A percentile compares a stretch with the other conserved stretches of the same genome.
Conservation (phyloP, 2,797 vertebrate species). For the Coluber constrictor region DNA sequence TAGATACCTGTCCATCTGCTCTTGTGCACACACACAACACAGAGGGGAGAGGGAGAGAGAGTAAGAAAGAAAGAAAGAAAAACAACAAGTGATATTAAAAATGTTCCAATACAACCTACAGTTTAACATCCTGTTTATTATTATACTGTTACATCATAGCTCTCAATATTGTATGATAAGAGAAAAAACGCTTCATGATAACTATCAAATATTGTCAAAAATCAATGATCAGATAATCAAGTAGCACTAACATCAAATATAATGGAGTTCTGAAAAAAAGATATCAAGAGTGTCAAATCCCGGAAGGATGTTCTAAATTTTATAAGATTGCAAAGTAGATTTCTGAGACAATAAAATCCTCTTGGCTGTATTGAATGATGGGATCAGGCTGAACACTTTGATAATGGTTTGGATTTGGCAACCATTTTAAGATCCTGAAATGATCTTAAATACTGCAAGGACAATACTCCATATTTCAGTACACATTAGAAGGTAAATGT, state of each 20-base stretch:
- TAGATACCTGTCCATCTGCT: background rate
- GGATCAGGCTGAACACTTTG: background rate
- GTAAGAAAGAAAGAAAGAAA: background rate
- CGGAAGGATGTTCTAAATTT: background rate
- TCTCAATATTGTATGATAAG: background rate
- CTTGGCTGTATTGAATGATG: background rate
- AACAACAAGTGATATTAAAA: background rate
- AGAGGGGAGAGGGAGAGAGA: background rate
- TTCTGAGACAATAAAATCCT: background rate
- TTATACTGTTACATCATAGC: background rate
- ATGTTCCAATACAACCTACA: background rate
- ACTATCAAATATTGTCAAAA: background rate
- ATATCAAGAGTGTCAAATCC: background rate
- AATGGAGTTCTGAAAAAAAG: background rate
- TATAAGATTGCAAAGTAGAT: background rate
- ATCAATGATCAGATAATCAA: background rate
- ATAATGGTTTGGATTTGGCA: background rate
- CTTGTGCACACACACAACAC: background rate
- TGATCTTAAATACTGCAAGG: background rate
- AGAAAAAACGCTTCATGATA: background rate
- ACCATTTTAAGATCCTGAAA: background rate
- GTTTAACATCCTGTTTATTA: background rate
- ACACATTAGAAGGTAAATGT: background rate
- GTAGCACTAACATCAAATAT: background rate
- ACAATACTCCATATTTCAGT: background rate